Evolutionary conservation across 2,113 vertebrate genomes (phyloP), one percentile per base, ranked within the genome.

Genomic region (Phalacrocorax brasilianus): DNA sequence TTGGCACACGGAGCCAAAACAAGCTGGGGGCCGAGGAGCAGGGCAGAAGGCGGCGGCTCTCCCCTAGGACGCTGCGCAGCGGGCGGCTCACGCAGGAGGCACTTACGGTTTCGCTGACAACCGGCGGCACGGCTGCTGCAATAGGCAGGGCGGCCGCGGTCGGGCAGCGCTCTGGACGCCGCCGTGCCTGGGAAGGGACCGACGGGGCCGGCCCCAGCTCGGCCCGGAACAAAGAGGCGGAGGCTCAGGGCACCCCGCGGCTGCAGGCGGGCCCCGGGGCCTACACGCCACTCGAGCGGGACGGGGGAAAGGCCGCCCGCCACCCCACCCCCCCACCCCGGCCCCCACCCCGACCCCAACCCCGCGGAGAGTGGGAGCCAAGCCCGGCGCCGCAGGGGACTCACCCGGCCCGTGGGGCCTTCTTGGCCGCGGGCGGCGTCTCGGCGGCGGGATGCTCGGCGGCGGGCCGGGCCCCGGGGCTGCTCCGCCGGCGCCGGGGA

Each of bases 1-100:
- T 2, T 0, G 35, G 19, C 35, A 16, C 4, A 22, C 3, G 1
- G 27, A 4, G 7, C n/a, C 24, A 2, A 12, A 33, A 21, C 2
- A 4, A 10, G 45, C 38, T 2, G 19, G 52, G 22, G 7, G 6
- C 40, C 15, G 17, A 11, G 24, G 35, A 21, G n/a, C n/a, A 33
- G n/a, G 33, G 8, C 8, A 14, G 18, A 23, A 9, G 42, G 24
- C 23, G 6, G 76, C 67, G 23, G 58, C 76, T 12, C 2, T 1
- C 32, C 32, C 72, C 40, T 26, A 14, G 56, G 20, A 40, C 10
- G 21, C 66, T 8, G 44, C 32, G 14, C 42, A 11, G 52, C 32
- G 4, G 32, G 42, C 15, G 12, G 32, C 44, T 38, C 28, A 2
- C 28, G 2, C 33, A 2, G 27, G 10, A 12, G 17, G n/a, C 47